Evolutionary conservation across 2,888 invertebrate genomes (phyloP).

Genomic region (Bhutanitis thaidina): DNA sequence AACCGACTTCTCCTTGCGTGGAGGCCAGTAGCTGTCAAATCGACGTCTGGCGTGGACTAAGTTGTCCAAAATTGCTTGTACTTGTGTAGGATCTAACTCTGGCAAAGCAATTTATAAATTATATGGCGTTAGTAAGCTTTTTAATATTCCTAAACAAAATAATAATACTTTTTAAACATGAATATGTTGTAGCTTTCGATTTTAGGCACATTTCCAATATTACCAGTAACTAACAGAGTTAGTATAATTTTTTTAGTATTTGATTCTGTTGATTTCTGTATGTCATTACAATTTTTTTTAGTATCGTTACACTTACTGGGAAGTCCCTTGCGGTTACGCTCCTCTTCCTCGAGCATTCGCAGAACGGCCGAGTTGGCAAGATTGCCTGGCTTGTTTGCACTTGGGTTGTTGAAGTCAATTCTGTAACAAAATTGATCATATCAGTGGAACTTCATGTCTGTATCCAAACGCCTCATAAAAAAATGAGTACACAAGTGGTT

Average conservation of each 20-base stretch:
- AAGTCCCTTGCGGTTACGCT: slow-evolving; percentile 83
- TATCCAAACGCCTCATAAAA: no score
- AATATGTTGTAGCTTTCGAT: no score
- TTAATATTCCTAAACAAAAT: neutral
- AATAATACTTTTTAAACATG: no score
- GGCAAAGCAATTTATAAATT: slow-evolving; percentile 54
- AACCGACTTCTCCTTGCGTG: slow-evolving; percentile 39
- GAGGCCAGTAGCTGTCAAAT: slow-evolving; percentile 66
- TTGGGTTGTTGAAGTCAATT: slow-evolving; percentile 87
- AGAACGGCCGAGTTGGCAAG: slow-evolving; percentile 92
- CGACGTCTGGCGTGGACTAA: slow-evolving; percentile 54
- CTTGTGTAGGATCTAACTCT: slow-evolving; percentile 69
- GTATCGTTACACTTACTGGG: slow-evolving; percentile 74
- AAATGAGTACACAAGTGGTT: no score
- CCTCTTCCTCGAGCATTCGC: slow-evolving; percentile 92
- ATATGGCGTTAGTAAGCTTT: slow-evolving; percentile 51
- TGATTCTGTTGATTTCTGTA: neutral
- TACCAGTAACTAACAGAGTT: no score
- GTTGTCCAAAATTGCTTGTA: slow-evolving; percentile 65
- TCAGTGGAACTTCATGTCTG: no score
- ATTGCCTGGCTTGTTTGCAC: slow-evolving; percentile 86
- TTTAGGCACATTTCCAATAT: no score
- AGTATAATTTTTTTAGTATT: no score
- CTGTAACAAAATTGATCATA: slow-evolving; percentile 69
- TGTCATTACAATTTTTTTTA: neutral